Base-by-base conservation (phyloP, 1,140 invertebrate species). In the Drosophila tropicalis region DNA sequence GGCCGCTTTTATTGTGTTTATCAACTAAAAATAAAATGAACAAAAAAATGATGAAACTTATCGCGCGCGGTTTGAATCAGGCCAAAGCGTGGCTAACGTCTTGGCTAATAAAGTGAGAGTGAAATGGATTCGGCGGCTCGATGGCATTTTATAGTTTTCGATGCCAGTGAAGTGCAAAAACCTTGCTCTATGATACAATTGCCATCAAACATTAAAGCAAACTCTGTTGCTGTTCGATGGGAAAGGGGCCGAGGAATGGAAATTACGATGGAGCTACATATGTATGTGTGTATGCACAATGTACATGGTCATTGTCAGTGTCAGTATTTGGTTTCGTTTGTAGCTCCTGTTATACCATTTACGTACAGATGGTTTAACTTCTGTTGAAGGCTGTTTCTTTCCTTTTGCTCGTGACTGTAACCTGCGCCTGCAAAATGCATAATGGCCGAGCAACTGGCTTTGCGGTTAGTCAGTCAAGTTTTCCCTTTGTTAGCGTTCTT, bases 81-180 rank as follows among this genome's bases (percentile, higher is more conserved):
- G 64, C 25, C 36, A 61, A 19, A 25, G 62, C 57, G 65, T 58
- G 36, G 51, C 66, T 79, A 58, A 68, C 78, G 75, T 79, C 79
- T 73, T 89, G 72, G 83, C 82, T 64, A 81, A 89, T 79, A 68
- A 83, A 87, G 83, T 87, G 80, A 87, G 83, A 87, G 83, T 87
- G 83, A 87, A 87, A 87, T 87, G 70, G 76, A 65, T 80, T 78
- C 34, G 36, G 57, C 72, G 67, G 44, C 60, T 36, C 47, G 47
- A 55, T 56, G 66, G 41, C 84, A 67, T 87, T 87, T 87, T 87
- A 87, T 87, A 87, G 76, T 29, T 67, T 17, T 57, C 32, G 25
- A 22, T 36, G 66, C 55, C 34, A 74, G 67, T 73, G 29, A 51
- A 76, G 84, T 86, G 84, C 84, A 89, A 89, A 76, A 84, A 87